Evolutionary conservation across 2,797 vertebrate species (phyloP).

Genomic region (Cetoscarus ocellatus): DNA sequence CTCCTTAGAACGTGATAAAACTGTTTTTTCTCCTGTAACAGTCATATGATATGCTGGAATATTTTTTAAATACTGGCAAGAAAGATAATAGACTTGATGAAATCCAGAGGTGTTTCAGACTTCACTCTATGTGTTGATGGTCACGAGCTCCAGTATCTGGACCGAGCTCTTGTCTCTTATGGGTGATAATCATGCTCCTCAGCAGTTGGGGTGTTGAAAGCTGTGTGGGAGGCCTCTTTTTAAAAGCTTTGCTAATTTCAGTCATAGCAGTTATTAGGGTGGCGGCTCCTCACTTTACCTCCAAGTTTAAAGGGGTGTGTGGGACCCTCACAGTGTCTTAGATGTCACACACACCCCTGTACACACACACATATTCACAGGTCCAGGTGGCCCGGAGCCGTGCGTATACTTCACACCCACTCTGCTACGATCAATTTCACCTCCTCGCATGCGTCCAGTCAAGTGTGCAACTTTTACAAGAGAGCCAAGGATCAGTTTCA

Average conservation of each 20-base stretch:
- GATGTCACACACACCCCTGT: slow-evolving; percentile 7
- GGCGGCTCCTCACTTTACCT: slow-evolving; percentile 56
- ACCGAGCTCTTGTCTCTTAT: slow-evolving; percentile 18
- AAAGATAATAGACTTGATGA: too few relatives aligned
- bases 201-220: slow-evolving; percentile 42
- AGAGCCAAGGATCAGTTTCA: slow-evolving; percentile 68
- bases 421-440: slow-evolving; percentile 74
- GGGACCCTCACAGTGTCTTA: slow-evolving; percentile 30
- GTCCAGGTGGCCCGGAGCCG: slow-evolving; percentile 65
- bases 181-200: slow-evolving; percentile 59
- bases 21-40: too few relatives aligned
- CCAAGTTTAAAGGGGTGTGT: slow-evolving; percentile 29
- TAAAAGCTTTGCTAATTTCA: slow-evolving; percentile 68
- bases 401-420: slow-evolving; percentile 72
- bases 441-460: slow-evolving; percentile 69
- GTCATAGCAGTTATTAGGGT: slow-evolving; percentile 65
- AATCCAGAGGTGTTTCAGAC: too few relatives aligned
- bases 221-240: slow-evolving; percentile 69
- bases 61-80: too few relatives aligned
- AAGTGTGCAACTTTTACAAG: slow-evolving; percentile 79
- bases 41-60: too few relatives aligned
- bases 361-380: not conserved
- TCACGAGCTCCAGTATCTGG: slow-evolving; percentile 30
- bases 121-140: slow-evolving; percentile 13
- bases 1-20: too few relatives aligned